phyloP scores from a whole-genome alignment of 2,113 vertebrate species.

The Eupsittula cactorum region DNA sequence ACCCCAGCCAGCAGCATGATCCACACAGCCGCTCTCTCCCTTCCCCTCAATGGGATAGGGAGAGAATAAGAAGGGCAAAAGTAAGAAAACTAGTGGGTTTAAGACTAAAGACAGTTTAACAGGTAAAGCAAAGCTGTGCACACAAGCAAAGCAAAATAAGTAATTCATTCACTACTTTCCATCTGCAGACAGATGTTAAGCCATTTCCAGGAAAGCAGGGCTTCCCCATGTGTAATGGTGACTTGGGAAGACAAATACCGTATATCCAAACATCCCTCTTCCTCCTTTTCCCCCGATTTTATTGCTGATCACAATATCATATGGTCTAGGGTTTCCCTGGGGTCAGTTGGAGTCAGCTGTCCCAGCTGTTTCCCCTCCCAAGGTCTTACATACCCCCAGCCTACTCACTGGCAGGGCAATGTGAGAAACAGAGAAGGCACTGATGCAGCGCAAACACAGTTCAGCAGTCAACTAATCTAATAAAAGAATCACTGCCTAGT shows the following conservation, averaged over 20 bases:
- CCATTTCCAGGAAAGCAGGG: neutral
- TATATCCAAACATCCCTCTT: neutral
- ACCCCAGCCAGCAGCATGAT: neutral
- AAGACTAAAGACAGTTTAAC: neutral
- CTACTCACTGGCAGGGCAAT: neutral
- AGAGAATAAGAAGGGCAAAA: neutral
- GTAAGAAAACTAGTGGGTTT: neutral
- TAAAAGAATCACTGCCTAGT: neutral
- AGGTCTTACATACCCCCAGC: too few species aligned
- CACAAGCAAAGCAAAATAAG: neutral
- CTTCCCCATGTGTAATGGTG: neutral
- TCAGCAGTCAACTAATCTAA: neutral
- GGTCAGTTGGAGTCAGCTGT: neutral
- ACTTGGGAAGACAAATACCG: neutral
- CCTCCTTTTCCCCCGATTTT: neutral
- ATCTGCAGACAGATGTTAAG: neutral
- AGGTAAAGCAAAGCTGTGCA: neutral
- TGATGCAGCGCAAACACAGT: neutral
- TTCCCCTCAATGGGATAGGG: neutral
- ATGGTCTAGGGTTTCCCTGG: neutral
- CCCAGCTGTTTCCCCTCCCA: neutral
- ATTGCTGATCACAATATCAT: neutral
- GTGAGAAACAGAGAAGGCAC: neutral
- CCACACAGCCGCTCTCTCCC: fast-evolving
- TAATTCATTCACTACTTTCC: neutral